Conservation (phyloP, 2,797 vertebrate species). For the Danio jaintianensis region DNA sequence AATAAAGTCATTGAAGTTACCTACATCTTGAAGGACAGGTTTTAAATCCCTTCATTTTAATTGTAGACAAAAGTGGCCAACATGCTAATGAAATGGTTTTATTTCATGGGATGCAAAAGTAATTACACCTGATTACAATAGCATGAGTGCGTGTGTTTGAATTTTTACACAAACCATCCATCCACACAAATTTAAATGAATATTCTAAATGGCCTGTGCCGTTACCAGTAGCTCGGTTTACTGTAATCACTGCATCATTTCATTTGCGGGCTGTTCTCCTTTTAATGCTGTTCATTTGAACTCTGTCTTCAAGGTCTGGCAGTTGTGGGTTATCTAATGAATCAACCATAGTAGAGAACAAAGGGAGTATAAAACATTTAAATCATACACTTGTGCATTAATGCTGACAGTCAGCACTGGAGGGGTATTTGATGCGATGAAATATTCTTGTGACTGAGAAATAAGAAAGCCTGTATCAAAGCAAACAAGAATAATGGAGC, state of each 20-base stretch:
- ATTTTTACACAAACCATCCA: neutral
- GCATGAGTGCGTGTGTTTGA: neutral
- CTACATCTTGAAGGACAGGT: neutral
- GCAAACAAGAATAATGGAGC: constrained; percentile 73
- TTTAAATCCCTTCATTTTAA: neutral
- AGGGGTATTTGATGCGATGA: constrained; percentile 65
- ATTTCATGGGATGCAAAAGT: neutral
- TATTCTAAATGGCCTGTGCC: neutral
- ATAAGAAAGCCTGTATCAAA: constrained; percentile 64
- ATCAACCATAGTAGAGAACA: constrained; percentile 57
- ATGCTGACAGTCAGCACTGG: constrained; percentile 67
- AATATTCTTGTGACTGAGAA: constrained; percentile 65
- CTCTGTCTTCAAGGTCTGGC: constrained; percentile 49
- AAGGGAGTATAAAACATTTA: constrained; percentile 61
- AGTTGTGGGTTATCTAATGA: constrained; percentile 58
- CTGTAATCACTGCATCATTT: constrained; percentile 19
- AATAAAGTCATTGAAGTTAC: too few relatives aligned
- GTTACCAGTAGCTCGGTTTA: constrained; percentile 22
- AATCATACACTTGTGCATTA: constrained; percentile 65
- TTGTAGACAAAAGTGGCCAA: neutral
- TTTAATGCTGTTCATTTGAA: constrained; percentile 49
- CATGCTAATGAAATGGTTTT: neutral
- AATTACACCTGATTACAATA: too few relatives aligned
- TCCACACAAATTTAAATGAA: too few relatives aligned
- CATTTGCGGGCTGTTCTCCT: constrained; percentile 28